phyloP scores from a whole-genome alignment of 2,113 vertebrate species.

The Poeciliopsis turrubarensis region DNA sequence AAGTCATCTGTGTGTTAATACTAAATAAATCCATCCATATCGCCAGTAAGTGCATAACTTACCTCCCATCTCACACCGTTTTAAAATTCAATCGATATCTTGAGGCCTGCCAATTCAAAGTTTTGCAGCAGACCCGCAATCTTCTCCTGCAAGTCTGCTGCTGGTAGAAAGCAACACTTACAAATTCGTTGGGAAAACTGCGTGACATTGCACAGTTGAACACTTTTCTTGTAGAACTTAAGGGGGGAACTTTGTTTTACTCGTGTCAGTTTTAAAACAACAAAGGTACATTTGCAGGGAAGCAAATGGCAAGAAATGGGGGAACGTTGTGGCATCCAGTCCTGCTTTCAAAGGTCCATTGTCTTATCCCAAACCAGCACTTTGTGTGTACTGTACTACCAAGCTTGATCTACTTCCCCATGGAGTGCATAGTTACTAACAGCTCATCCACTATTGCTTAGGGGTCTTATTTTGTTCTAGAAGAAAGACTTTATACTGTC shows the following conservation, averaged over 20 bases:
- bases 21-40: conserved; percentile 62
- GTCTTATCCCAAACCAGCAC: conserved; percentile 72
- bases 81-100: not conserved
- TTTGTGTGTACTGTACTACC: conserved; percentile 65
- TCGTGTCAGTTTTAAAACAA: conserved; percentile 6
- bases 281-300: conserved; percentile 18
- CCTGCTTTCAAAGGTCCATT: conserved; percentile 57
- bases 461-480: conserved; percentile 78
- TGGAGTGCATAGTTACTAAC: conserved; percentile 72
- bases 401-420: conserved; percentile 67
- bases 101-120: not conserved
- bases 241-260: not conserved
- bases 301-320: conserved; percentile 35
- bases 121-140: too few relatives aligned
- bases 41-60: conserved; percentile 42
- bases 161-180: not conserved
- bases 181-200: not conserved
- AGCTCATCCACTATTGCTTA: conserved; percentile 78
- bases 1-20: conserved; percentile 64
- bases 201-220: not conserved
- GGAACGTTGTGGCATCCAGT: conserved; percentile 49
- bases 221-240: not conserved
- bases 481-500: conserved; percentile 81
- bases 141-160: conserved; percentile 4
- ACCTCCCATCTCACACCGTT: conserved; percentile 17